Percentiles rank a stretch among this genome's conserved stretches.
phyloP scores from a whole-genome alignment of 1,140 invertebrate species.

The Spodoptera frugiperda region DNA sequence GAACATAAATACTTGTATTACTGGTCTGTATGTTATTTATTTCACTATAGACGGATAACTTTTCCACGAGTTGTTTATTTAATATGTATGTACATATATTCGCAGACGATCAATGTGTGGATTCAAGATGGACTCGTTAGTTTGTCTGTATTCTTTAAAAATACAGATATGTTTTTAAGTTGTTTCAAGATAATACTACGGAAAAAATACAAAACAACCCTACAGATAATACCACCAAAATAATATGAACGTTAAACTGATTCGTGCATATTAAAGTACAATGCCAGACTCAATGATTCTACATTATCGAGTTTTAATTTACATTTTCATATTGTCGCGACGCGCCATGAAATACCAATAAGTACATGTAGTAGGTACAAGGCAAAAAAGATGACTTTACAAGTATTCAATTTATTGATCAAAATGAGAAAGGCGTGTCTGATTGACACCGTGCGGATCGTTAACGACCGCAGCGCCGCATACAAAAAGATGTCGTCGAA shows the following conservation, averaged over 20 bases:
- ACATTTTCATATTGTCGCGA: not conserved
- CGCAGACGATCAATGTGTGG: too few relatives aligned
- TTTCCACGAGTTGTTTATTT: not conserved
- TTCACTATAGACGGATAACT: not conserved
- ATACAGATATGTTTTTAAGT: too few relatives aligned
- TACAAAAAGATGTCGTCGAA: slow-evolving; percentile 45
- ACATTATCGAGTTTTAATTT: not conserved
- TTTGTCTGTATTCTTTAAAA: too few relatives aligned
- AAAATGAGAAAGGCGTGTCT: slow-evolving; percentile 38
- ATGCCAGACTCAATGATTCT: too few relatives aligned
- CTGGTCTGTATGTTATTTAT: not conserved
- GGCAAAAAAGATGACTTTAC: slow-evolving; percentile 1
- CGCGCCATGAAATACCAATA: not conserved
- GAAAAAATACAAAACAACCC: too few relatives aligned
- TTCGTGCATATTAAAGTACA: too few relatives aligned
- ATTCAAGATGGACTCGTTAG: too few relatives aligned
- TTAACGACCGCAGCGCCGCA: slow-evolving; percentile 39
- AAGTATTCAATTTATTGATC: slow-evolving; percentile 35
- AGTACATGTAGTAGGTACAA: not conserved
- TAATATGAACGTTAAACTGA: too few relatives aligned
- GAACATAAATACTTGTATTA: not conserved
- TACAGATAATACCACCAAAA: too few relatives aligned
- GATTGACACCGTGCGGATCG: slow-evolving; percentile 38
- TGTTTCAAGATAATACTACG: too few relatives aligned
- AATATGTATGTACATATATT: not conserved